A percentile compares a stretch with the other conserved stretches of the same genome.
phyloP scores from a whole-genome alignment of 2,113 vertebrate genomes.

The Pseudolaguvia tuberculata region DNA sequence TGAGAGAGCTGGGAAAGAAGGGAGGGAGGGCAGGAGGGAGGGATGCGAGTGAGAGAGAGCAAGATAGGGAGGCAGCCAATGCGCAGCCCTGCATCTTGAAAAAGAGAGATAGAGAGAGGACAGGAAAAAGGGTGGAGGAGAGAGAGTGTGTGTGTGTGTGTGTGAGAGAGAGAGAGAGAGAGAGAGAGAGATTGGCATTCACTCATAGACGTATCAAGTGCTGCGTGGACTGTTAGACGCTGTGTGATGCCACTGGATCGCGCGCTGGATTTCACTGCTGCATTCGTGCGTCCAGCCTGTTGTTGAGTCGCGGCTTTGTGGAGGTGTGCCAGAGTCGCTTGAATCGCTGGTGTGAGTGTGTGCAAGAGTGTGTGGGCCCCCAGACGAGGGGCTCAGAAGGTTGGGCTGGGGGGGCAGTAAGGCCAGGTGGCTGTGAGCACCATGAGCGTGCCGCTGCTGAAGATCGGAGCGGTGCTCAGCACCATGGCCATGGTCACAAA shows the following conservation, averaged over 20 bases:
- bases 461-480: slow-evolving; percentile 87
- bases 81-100: slow-evolving; percentile 66
- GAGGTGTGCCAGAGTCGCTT: background rate
- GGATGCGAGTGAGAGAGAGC: slow-evolving; percentile 27
- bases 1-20: slow-evolving; percentile 1
- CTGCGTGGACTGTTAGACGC: slow-evolving; percentile 50
- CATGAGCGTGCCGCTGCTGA: slow-evolving; percentile 82
- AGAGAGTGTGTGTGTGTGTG: slow-evolving; percentile 16
- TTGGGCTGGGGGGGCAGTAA: slow-evolving; percentile 50
- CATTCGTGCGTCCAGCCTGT: slow-evolving; percentile 33
- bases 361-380: slow-evolving; percentile 8
- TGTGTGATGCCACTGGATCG: slow-evolving; percentile 62
- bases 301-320: background rate
- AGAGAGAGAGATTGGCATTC: slow-evolving; percentile 50
- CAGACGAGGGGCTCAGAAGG: slow-evolving; percentile 38
- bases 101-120: slow-evolving; percentile 43
- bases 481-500: slow-evolving; percentile 91
- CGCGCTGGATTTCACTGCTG: slow-evolving; percentile 42
- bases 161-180: background rate
- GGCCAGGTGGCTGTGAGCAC: slow-evolving; percentile 60
- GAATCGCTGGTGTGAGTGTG: background rate
- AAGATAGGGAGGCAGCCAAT: slow-evolving; percentile 65
- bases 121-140: slow-evolving; percentile 4
- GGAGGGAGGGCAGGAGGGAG: slow-evolving; percentile 26
- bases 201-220: slow-evolving; percentile 58